phyloP scores from a whole-genome alignment of 2,113 vertebrate genomes.

The Cheirogaleus medius region DNA sequence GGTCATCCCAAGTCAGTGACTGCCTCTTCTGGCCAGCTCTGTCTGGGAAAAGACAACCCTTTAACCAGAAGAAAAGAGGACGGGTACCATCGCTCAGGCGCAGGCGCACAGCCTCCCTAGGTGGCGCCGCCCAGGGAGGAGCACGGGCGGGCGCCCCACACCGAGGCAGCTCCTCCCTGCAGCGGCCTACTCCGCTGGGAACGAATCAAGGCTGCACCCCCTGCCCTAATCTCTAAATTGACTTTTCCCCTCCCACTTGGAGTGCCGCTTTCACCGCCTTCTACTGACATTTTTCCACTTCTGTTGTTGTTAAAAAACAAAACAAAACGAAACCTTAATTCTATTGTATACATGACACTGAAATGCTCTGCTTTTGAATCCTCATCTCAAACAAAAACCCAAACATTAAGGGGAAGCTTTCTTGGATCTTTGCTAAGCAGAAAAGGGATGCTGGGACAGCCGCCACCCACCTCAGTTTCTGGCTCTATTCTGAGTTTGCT shows the following conservation, averaged over 20 bases:
- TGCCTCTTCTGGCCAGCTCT: neutral
- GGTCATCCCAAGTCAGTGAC: neutral
- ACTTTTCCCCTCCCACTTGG: neutral
- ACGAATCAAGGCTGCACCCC: neutral
- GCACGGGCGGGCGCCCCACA: neutral
- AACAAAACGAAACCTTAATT: too few relatives aligned
- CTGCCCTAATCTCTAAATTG: neutral
- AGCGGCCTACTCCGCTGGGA: fast-evolving
- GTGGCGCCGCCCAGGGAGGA: neutral
- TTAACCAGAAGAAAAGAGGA: neutral
- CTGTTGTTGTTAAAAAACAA: too few relatives aligned
- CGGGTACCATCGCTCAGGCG: fast-evolving
- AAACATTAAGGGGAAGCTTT: fast-evolving
- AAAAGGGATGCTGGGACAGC: neutral
- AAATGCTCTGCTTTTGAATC: neutral
- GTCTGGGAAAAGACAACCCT: fast-evolving
- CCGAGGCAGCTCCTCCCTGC: fast-evolving
- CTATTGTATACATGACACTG: neutral
- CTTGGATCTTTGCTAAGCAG: neutral
- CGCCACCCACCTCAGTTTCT: too few relatives aligned
- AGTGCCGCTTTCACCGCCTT: neutral
- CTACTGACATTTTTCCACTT: neutral
- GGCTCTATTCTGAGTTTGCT: neutral
- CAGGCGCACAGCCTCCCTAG: too few relatives aligned
- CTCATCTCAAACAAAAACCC: neutral